Percentiles rank a stretch among this genome's conserved stretches.
phyloP scores from a whole-genome alignment of 2,113 vertebrate genomes.

The Heterocephalus glaber region DNA sequence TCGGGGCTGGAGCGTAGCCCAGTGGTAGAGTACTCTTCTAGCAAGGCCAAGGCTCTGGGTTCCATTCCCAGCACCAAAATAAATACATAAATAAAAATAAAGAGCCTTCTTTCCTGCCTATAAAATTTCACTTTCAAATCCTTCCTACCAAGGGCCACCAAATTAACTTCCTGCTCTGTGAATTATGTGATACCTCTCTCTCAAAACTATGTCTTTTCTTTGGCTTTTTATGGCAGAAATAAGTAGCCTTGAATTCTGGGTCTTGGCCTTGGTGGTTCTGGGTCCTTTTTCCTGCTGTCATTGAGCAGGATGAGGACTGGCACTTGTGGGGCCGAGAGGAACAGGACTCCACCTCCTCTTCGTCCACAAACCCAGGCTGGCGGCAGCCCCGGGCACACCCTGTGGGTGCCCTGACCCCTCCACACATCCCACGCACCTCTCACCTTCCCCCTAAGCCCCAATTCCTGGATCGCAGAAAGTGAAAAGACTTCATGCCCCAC shows the following conservation, averaged over 20 bases:
- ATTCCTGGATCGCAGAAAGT: neutral
- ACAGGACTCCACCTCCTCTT: neutral
- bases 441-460: too few relatives aligned
- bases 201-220: neutral
- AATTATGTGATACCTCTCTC: neutral
- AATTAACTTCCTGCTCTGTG: neutral
- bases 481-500: neutral
- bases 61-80: neutral
- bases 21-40: neutral
- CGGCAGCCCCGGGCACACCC: neutral
- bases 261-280: neutral
- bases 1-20: neutral
- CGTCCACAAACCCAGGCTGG: neutral
- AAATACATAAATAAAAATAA: neutral
- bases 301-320: too few relatives aligned
- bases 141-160: neutral
- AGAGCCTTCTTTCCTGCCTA: neutral
- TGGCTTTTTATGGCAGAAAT: constrained; percentile 8
- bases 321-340: too few relatives aligned
- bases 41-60: neutral
- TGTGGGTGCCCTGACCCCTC: too few relatives aligned
- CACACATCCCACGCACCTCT: neutral
- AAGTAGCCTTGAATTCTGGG: neutral
- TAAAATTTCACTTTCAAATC: neutral
- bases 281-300: neutral